Conservation (phyloP, 2,113 vertebrate species). For the Dicerorhinus sumatrensis region DNA sequence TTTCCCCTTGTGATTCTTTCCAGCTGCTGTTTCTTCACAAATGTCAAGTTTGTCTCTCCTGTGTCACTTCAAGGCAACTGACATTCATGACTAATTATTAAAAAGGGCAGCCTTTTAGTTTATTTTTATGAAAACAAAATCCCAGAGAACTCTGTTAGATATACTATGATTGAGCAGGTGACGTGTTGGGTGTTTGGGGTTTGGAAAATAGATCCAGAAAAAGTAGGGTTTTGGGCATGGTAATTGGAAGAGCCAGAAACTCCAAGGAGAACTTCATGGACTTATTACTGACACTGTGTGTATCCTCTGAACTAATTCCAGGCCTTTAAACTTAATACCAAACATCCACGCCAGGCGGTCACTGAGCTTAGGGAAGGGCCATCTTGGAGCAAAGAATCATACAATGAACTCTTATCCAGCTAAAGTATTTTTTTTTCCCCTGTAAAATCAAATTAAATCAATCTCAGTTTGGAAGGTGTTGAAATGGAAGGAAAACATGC, state of each 20-base stretch:
- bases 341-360: constrained; percentile 28
- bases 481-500: neutral
- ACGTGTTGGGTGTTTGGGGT: constrained; percentile 2
- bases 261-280: neutral
- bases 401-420: constrained; percentile 46
- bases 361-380: constrained; percentile 31
- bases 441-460: constrained; percentile 34
- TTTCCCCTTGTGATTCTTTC: constrained; percentile 42
- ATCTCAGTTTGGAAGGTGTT: neutral
- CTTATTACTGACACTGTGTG: neutral
- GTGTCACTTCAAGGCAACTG: constrained; percentile 66
- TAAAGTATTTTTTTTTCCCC: neutral
- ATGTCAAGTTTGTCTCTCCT: constrained; percentile 60
- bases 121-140: constrained; percentile 65
- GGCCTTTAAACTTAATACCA: constrained; percentile 73
- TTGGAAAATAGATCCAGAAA: constrained; percentile 27
- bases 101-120: constrained; percentile 64
- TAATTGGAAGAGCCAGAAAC: neutral
- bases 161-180: constrained; percentile 34
- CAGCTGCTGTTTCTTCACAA: constrained; percentile 49
- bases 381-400: constrained; percentile 9
- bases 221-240: neutral
- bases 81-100: constrained; percentile 58
- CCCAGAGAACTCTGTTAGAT: neutral
- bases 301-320: constrained; percentile 68